phyloP scores from a whole-genome alignment of 2,888 invertebrate genomes.

The Ochropleura plecta region DNA sequence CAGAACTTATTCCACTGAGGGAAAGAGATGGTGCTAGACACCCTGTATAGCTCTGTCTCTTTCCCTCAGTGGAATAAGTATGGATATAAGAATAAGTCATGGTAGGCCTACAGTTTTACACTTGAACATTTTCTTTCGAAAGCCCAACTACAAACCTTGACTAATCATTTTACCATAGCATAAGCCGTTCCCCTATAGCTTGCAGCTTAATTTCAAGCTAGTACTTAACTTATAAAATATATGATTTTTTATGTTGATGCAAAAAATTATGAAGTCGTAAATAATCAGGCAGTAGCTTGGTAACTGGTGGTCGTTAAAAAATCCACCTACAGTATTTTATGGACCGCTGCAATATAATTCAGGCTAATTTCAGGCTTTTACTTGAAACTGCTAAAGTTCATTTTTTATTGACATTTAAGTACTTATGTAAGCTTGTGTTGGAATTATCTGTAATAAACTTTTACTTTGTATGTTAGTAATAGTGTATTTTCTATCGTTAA shows the following conservation, averaged over 20 bases:
- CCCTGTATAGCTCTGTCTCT: no score
- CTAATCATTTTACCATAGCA: neutral
- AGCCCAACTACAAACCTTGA: neutral
- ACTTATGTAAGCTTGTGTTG: no score
- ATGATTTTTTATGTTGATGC: conserved; percentile 8
- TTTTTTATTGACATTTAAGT: conserved; percentile 31
- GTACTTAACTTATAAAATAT: conserved; percentile 12
- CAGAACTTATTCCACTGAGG: no score
- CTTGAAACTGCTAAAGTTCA: conserved; percentile 18
- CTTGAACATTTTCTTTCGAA: no score
- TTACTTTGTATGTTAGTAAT: neutral
- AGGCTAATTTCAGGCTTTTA: conserved; percentile 27
- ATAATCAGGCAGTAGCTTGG: conserved; percentile 13
- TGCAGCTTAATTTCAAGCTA: conserved; percentile 12
- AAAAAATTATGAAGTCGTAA: conserved; percentile 41
- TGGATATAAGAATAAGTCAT: no score
- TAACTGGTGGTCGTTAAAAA: conserved; percentile 24
- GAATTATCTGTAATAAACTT: conserved; percentile 34
- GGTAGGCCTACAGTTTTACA: no score
- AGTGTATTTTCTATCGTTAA: conserved; percentile 4
- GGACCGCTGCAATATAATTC: conserved; percentile 38
- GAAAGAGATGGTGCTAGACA: no score
- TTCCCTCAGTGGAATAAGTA: no score
- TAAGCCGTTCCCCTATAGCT: neutral
- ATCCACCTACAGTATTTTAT: conserved; percentile 42